A percentile compares a stretch with the other conserved stretches of the same genome.
phyloP scores from a whole-genome alignment of 2,888 invertebrate species.

The Cybosia mesomella region DNA sequence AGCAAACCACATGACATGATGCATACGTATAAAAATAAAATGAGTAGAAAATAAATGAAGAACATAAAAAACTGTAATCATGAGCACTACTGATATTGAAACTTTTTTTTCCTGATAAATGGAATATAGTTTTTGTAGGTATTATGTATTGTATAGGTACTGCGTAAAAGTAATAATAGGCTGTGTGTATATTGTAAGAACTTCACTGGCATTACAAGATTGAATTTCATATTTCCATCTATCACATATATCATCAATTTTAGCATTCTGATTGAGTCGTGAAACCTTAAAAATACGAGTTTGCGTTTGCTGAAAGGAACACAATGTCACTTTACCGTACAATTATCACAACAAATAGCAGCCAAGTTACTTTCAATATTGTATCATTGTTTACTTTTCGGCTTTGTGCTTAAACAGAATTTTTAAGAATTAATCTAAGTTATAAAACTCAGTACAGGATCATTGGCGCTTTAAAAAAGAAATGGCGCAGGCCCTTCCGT shows the following conservation, averaged over 20 bases:
- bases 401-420: not conserved
- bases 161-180: not conserved
- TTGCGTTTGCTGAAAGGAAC: not conserved
- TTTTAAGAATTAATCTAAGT: too few relatives aligned
- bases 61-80: not conserved
- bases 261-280: not conserved
- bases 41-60: not conserved
- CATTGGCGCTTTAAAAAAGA: too few relatives aligned
- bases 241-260: too few relatives aligned
- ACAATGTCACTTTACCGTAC: not conserved
- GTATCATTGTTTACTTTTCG: not conserved
- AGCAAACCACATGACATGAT: constrained; percentile 6
- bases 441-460: too few relatives aligned
- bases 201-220: not conserved
- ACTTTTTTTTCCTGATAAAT: not conserved
- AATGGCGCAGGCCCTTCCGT: too few relatives aligned
- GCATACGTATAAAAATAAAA: not conserved
- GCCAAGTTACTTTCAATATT: not conserved
- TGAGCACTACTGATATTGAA: not conserved
- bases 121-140: not conserved
- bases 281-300: not conserved
- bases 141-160: not conserved
- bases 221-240: too few relatives aligned
- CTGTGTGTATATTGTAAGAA: not conserved
- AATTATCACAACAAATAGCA: not conserved